Evolutionary conservation across 2,113 vertebrate species (phyloP).

Genomic region (Daubentonia madagascariensis): DNA sequence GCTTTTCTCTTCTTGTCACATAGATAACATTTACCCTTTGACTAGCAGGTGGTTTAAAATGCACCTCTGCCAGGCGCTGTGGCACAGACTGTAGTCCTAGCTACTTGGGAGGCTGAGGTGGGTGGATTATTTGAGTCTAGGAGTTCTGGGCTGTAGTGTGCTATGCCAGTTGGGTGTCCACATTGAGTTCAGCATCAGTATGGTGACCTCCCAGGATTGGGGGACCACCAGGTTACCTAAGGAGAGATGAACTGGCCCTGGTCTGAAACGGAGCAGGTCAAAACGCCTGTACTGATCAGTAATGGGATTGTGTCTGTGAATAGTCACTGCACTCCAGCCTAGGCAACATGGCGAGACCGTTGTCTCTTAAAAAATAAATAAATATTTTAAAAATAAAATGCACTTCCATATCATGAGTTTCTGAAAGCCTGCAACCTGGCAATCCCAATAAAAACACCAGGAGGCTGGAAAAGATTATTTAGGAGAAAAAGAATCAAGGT

Average conservation of each 20-base stretch:
- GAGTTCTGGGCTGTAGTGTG: neutral
- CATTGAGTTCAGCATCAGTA: neutral
- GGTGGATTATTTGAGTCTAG: neutral
- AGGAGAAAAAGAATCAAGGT: neutral
- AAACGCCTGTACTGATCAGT: neutral
- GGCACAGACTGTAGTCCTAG: neutral
- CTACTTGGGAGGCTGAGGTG: neutral
- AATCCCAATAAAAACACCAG: neutral
- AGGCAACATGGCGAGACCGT: neutral
- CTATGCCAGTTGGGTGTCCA: too few relatives aligned
- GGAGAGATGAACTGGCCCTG: neutral
- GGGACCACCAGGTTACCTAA: neutral
- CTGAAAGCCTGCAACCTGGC: neutral
- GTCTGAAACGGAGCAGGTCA: neutral
- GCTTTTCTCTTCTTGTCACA: neutral
- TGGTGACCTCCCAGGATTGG: neutral
- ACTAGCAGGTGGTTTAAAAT: neutral
- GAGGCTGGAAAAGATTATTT: neutral
- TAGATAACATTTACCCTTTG: neutral
- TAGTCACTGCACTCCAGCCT: neutral
- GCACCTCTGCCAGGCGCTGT: neutral
- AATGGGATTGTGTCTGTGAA: neutral
- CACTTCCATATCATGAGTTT: neutral
- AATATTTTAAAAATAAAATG: neutral
- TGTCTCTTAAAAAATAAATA: neutral